Conservation (phyloP, 2,797 vertebrate genomes). For the Microctenopoma steveboyesi region DNA sequence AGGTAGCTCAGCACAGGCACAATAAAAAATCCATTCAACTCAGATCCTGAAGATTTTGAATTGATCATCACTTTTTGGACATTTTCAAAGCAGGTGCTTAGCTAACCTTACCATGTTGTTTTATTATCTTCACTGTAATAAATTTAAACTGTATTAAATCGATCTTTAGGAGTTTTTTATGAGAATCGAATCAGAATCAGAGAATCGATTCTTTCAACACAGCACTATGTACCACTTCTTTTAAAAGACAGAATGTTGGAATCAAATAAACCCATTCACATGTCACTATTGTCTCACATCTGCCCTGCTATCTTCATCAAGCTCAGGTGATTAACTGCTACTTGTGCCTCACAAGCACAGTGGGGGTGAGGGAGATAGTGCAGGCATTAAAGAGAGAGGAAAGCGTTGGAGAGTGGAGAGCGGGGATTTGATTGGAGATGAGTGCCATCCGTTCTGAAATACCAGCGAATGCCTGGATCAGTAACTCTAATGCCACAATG, state of each 20-base stretch:
- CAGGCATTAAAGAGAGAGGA: no score
- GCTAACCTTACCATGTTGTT: no score
- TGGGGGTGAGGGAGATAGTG: no score
- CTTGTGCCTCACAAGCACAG: constrained; percentile 3
- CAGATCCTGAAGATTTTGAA: no score
- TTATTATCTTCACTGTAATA: no score
- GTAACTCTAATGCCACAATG: constrained; percentile 23
- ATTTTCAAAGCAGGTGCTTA: no score
- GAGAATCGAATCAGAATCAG: no score
- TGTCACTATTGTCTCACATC: constrained; percentile 29
- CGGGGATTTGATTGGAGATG: constrained; percentile 7
- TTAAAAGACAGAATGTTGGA: constrained; percentile 34
- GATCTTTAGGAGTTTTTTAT: no score
- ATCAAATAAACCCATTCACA: constrained; percentile 24
- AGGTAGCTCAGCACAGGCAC: neutral
- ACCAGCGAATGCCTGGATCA: constrained; percentile 6
- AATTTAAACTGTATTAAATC: no score
- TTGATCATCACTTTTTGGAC: no score
- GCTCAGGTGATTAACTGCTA: constrained; percentile 39
- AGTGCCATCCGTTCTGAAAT: constrained; percentile 32
- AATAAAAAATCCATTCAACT: neutral
- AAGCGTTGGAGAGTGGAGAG: neutral
- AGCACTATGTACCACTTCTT: neutral
- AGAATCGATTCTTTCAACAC: no score
- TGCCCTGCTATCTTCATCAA: constrained; percentile 1